Evolutionary conservation across 2,888 invertebrate genomes (phyloP).

Genomic region (Odontothrips loti): DNA sequence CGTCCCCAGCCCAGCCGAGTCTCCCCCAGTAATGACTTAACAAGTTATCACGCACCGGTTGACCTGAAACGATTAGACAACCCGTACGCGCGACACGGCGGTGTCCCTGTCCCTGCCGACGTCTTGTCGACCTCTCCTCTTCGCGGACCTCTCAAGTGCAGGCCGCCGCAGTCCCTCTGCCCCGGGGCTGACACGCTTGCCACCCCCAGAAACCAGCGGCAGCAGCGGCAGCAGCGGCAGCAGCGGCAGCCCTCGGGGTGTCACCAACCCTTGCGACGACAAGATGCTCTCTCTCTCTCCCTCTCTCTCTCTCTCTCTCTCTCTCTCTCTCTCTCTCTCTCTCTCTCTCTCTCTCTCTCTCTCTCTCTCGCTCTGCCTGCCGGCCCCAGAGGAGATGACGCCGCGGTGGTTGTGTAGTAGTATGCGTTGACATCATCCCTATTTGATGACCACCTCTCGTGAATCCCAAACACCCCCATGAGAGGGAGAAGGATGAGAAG

Average conservation of each 20-base stretch:
- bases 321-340: neutral
- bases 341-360: constrained; percentile 1
- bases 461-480: neutral
- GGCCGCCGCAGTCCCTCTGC: neutral
- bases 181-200: constrained; percentile 2
- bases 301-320: constrained; percentile 2
- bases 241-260: neutral
- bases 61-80: constrained; percentile 14
- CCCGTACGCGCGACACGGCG: neutral
- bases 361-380: neutral
- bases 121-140: too few species aligned
- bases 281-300: neutral
- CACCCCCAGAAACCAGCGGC: neutral
- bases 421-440: constrained; percentile 1
- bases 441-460: constrained; percentile 1
- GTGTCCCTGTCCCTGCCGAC: too few species aligned
- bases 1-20: neutral
- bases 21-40: constrained; percentile 18
- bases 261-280: constrained; percentile 8
- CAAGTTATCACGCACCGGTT: constrained; percentile 24
- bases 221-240: too few species aligned
- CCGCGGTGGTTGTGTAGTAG: neutral
- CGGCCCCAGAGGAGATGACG: neutral
- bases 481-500: too few species aligned
- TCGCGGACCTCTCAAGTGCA: neutral